Base-by-base conservation (phyloP, 2,888 invertebrate genomes). In the Hypselothyrea guttata region DNA sequence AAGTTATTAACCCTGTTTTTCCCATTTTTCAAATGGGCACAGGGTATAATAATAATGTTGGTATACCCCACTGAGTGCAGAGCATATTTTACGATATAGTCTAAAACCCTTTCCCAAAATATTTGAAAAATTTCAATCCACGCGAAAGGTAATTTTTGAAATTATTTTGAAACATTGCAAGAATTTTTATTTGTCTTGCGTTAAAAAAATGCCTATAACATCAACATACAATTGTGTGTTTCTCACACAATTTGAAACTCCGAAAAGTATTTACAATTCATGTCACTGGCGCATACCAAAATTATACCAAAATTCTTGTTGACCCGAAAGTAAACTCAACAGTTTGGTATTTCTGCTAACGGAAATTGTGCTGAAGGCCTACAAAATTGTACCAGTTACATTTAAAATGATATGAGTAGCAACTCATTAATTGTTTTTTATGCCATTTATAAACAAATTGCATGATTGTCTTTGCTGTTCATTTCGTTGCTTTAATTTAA, bases 371-470 rank as follows among this genome's bases (percentile, higher is more conserved):
- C 54, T 48, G 37, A 51, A 12, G 30, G 37, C 35, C 27, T 34
- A 22, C 11, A 49, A 53, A 70, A 57, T 34, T 66, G 68, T 71
- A 66, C 60, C 67, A 82, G 60, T 72, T 76, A 76, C 67, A 75
- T 71, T 77, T 66, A 13, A 54, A 73, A 62, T 64, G 53, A 49
- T 57, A 47, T 44, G 15, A 42, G 45, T n/a, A 37, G 33, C 38
- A 45, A 40, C 45, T 27, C 28, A 44, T 60, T 63, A 61, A 66
- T 60, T 65, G 61, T 52, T 38, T 52, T 49, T 65, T 60, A 49
- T 55, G 46, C 38, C 67, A 63, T 63, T 74, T 76, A 61, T 69
- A 69, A 65, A 55, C 67, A 61, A 75, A 61, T 63, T 55, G 44
- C 59, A 34, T 52, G 27, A 33, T 37, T n/a, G 15, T 38, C 31